Evolutionary conservation across 1,140 invertebrate genomes (phyloP), one percentile per base, ranked within the genome.

Genomic region (Pseudomyrmex flavicornis): DNA sequence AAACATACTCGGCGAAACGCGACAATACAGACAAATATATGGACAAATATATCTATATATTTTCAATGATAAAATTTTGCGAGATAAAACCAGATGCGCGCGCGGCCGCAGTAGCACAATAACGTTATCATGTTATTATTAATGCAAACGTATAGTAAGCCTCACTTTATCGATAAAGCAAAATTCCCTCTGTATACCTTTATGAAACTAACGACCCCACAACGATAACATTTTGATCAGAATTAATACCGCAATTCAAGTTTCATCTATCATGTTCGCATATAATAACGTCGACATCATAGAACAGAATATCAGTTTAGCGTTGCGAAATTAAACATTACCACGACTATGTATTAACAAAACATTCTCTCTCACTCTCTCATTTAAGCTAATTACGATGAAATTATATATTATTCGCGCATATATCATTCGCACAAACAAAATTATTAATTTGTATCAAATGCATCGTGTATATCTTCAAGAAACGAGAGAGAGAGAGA

Each of bases 1-100:
- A 82, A 75, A 80, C 61, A 35, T 65, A 63, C 35, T 75, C 59
- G 59, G 62, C 58, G 35, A 74, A 35, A 22, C 48, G 17, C 26
- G 52, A 35, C 17, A 26, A 26, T 63, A 65, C 54, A 65, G 52
- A 75, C 56, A 52, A 17, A 17, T 17, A 15, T 0, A 63, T n/a
- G 76, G 46, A 54, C 35, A 35, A 35, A 35, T 35, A 35, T 35
- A 35, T 7, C 0, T 35, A 35, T 7, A 35, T 58, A 79, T 35
- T 80, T 72, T 26, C 15, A n/a, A 77, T 48, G 13, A 8, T 12
- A 70, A 44, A 72, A 20, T 80, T 48, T 72, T 26, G 20, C 59
- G 12, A 58, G 4, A 26, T 9, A 48, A 15, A 58, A 48, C 5
- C 13, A 15, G 44, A 15, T 35, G 26, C 26, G 26, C 26, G 3